Evolutionary conservation across 2,888 invertebrate genomes (phyloP), one percentile per base, ranked within the genome.

Genomic region (Nephrocerus scutellatus): DNA sequence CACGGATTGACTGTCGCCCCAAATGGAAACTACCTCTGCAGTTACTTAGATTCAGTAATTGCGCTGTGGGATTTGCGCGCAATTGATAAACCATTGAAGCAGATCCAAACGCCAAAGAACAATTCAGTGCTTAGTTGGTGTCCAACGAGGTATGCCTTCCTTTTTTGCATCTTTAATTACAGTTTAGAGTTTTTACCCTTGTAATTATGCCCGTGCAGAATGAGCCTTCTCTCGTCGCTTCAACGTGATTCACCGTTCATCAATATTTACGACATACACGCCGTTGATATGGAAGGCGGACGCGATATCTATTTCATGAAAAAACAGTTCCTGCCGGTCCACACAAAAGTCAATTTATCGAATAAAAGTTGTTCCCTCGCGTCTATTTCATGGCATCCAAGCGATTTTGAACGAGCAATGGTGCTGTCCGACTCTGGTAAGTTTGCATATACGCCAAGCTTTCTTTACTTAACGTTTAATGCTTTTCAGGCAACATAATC

Each of bases 331-430:
- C 55, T 63, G 34, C 68, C 68, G 3, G 60, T 65, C 26, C 54
- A 58, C 20, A 49, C 55, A 7, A 63, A 60, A 35, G 53, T 57
- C 39, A 56, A 60, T 38, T 43, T 51, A 5, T 48, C 55, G 4
- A 54, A 54, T 5, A 65, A 62, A 31, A 55, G 56, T 1, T 47
- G 57, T 3, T 48, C 52, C 0, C 47, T 90, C 10, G 77, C 82
- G 8, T 82, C 88, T 43, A 85, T 89, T 65, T 79, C 84, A 22
- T 95, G 95, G 90, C 93, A 95, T 70, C 84, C 85, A 2, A 72
- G 72, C 5, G 81, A 88, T 56, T 84, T 61, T 22, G 68, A 68
- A 46, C 53, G 66, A 5, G 58, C 62, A 4, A 39, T 68, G 6
- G 48, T 66, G 1, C 40, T 68, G 9, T 66, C 66, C 5, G 68